phyloP scores from a whole-genome alignment of 2,113 vertebrate genomes.

The Limanda limanda region DNA sequence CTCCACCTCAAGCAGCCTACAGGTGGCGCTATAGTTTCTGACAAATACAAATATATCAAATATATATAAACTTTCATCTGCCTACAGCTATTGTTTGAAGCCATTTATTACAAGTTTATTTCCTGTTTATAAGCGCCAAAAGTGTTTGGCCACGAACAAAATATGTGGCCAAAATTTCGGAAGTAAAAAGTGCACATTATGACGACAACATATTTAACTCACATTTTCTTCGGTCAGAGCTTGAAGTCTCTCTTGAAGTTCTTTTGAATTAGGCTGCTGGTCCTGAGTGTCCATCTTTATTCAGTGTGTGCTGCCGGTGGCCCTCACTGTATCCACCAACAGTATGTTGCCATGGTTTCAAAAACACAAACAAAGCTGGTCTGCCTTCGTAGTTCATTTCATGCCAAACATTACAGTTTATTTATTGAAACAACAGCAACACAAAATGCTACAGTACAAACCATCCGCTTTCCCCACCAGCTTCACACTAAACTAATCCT shows the following conservation, averaged over 20 bases:
- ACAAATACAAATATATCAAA: too few species aligned
- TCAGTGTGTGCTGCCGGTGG: background rate
- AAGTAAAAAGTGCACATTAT: background rate
- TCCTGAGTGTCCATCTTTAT: constrained; percentile 50
- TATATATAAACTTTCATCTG: too few species aligned
- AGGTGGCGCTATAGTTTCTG: too few species aligned
- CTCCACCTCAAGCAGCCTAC: too few species aligned
- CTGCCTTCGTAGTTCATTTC: background rate
- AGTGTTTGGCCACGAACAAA: too few species aligned
- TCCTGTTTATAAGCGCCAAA: too few species aligned
- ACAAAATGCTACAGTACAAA: too few species aligned
- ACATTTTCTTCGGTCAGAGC: constrained; percentile 61
- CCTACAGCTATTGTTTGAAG: too few species aligned
- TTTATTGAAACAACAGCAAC: background rate
- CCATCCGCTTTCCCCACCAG: background rate
- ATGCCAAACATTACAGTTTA: background rate
- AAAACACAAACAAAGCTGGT: constrained; percentile 3
- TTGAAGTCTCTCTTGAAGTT: constrained; percentile 51
- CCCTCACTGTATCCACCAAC: constrained; percentile 40
- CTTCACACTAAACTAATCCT: background rate
- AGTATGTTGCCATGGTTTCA: constrained; percentile 55
- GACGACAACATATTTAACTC: constrained; percentile 20
- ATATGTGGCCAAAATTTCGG: too few species aligned
- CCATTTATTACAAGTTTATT: too few species aligned
- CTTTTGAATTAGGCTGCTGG: constrained; percentile 8